Conservation (phyloP, 2,797 vertebrate genomes). For the Eremophila alpestris region DNA sequence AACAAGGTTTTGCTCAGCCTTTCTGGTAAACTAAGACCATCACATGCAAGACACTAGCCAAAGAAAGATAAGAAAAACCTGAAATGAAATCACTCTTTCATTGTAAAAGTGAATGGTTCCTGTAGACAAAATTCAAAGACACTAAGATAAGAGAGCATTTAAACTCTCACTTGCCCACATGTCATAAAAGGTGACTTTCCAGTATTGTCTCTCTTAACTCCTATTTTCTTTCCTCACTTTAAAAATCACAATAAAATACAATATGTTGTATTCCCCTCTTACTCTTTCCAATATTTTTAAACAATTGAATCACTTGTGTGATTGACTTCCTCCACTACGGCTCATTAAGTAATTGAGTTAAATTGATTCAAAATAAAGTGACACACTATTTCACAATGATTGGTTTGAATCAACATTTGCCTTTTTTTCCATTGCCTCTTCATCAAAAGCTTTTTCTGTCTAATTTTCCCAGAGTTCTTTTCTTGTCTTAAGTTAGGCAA, state of each 20-base stretch:
- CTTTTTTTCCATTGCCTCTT: conserved; percentile 20
- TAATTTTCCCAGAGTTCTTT: neutral
- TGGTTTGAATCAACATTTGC: conserved; percentile 49
- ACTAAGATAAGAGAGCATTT: neutral
- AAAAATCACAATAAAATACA: neutral
- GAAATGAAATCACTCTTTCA: neutral
- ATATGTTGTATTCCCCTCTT: neutral
- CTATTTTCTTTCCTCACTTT: neutral
- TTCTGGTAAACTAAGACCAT: neutral
- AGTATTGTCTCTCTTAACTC: neutral
- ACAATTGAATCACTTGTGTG: neutral
- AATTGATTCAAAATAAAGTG: conserved; percentile 62
- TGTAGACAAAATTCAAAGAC: neutral
- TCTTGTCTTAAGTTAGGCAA: neutral
- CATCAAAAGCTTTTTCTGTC: neutral
- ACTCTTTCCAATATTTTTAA: conserved; percentile 43
- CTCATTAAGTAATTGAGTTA: conserved; percentile 59
- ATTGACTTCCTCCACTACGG: conserved; percentile 24
- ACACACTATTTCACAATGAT: conserved; percentile 42
- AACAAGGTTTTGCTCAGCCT: neutral
- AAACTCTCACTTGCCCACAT: neutral
- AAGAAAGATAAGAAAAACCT: neutral
- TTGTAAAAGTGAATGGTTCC: neutral
- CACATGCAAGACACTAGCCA: neutral
- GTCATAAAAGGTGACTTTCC: neutral